Base-by-base conservation (phyloP, 1,140 invertebrate genomes). In the Apis laboriosa region DNA sequence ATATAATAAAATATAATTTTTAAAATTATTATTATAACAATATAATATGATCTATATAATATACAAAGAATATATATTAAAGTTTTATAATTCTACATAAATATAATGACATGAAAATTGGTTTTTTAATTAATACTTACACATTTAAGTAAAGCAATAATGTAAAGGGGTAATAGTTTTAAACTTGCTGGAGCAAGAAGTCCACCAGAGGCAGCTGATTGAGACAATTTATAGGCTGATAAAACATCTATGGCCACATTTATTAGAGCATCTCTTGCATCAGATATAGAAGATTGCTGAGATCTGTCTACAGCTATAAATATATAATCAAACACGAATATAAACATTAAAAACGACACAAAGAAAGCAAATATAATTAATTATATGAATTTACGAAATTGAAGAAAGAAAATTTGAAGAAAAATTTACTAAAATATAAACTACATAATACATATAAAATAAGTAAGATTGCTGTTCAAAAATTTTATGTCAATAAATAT, bases 241-340 rank as follows among this genome's bases (percentile, higher is more conserved):
- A 99, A 94, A 84, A 98, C 96, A 95, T 99, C 99, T 67, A 99
- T 96, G 7, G 97, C 98, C 61, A 98, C 98, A 94, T 99, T 99
- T 64, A 99, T 97, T 79, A 99, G 96, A 15, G 99, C 99, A 94
- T 99, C 99, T 71, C 98, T 95, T 8, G 99, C 99, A 94, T 99
- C 99, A 8, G 96, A 95, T 88, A 99, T 93, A 63, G 97, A 98
- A 17, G 97, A 97, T 64, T 97, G 95, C 82, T 97, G 95, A 82
- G 97, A 98, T 73, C 98, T 95, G 93, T 99, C 99, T 43, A 99
- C 98, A 88, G 98, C 98, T 98, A 90, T 13, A 78, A 88, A 71
- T n/a, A 49, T 60, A 86, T 74, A 43, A 43, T 1, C 34, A 34
- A 5, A 43, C 34, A 43, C 34, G 5, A 43, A 0, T 43, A 43